Conservation (phyloP, 2,797 vertebrate genomes). For the Chelon labrosus region DNA sequence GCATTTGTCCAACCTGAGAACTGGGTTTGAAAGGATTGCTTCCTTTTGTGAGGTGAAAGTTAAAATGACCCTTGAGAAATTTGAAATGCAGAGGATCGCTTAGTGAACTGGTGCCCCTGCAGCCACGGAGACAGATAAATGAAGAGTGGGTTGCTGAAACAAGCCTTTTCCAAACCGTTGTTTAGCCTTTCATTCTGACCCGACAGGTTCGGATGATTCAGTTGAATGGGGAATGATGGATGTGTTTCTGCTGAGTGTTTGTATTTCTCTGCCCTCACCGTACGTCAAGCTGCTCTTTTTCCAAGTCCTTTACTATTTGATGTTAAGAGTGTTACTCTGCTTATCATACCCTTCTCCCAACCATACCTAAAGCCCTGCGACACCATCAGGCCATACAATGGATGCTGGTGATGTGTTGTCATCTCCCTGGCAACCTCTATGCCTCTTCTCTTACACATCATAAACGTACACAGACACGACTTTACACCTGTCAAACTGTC, state of each 20-base stretch:
- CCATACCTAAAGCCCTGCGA: slow-evolving; percentile 6
- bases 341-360: background rate
- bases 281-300: background rate
- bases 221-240: slow-evolving; percentile 25
- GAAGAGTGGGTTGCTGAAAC: slow-evolving; percentile 44
- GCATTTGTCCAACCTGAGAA: background rate
- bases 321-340: slow-evolving; percentile 22
- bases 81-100: slow-evolving; percentile 18
- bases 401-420: slow-evolving; percentile 12
- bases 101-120: slow-evolving; percentile 21
- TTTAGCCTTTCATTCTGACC: slow-evolving; percentile 49
- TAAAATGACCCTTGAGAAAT: slow-evolving; percentile 24
- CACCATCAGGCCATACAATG: background rate
- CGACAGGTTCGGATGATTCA: slow-evolving; percentile 32
- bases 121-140: slow-evolving; percentile 5
- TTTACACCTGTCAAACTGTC: background rate
- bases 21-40: background rate
- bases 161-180: slow-evolving; percentile 9
- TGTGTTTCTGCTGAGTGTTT: slow-evolving; percentile 48
- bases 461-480: background rate
- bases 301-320: slow-evolving; percentile 24
- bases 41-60: slow-evolving; percentile 8
- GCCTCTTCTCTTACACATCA: background rate
- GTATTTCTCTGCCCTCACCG: slow-evolving; percentile 20
- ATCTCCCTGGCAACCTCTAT: background rate